phyloP scores from a whole-genome alignment of 2,888 invertebrate species.

The Corythucha ciliata region DNA sequence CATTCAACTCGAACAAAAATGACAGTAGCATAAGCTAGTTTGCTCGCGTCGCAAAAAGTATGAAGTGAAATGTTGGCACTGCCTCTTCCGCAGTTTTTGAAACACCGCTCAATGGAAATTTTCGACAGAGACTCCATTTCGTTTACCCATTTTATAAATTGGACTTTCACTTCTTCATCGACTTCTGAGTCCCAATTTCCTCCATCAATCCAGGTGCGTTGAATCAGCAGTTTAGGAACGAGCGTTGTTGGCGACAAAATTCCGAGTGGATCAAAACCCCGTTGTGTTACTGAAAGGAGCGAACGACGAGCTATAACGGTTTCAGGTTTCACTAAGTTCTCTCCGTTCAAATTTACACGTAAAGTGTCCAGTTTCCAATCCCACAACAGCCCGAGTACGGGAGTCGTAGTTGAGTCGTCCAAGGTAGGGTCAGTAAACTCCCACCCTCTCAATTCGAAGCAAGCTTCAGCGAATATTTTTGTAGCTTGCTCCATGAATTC shows the following conservation, averaged over 20 bases:
- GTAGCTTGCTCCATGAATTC: too few relatives aligned
- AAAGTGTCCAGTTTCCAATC: constrained; percentile 3
- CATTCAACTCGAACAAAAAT: constrained; percentile 33
- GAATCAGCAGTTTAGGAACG: constrained; percentile 33
- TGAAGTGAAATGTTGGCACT: constrained; percentile 28
- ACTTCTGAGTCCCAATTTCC: constrained; percentile 15
- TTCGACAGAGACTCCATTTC: not conserved
- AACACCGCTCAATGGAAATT: constrained; percentile 2
- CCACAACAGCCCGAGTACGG: constrained; percentile 14
- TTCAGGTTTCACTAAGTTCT: not conserved
- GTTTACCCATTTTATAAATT: constrained; percentile 5
- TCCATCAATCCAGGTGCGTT: constrained; percentile 23
- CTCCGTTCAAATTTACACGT: not conserved
- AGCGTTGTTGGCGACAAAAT: constrained; percentile 30
- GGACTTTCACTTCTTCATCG: not conserved
- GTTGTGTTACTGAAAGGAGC: constrained; percentile 26
- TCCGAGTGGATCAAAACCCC: constrained; percentile 35
- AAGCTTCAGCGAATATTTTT: too few relatives aligned
- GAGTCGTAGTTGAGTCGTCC: not conserved
- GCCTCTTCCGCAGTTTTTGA: not conserved
- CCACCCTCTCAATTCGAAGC: too few relatives aligned
- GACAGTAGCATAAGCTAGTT: constrained; percentile 36
- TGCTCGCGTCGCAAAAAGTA: constrained; percentile 37
- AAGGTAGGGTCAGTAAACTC: not conserved
- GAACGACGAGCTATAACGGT: constrained; percentile 6